Evolutionary conservation across 2,888 invertebrate species (phyloP), one percentile per base, ranked within the genome.

Genomic region (Ramazzottius varieornatus): DNA sequence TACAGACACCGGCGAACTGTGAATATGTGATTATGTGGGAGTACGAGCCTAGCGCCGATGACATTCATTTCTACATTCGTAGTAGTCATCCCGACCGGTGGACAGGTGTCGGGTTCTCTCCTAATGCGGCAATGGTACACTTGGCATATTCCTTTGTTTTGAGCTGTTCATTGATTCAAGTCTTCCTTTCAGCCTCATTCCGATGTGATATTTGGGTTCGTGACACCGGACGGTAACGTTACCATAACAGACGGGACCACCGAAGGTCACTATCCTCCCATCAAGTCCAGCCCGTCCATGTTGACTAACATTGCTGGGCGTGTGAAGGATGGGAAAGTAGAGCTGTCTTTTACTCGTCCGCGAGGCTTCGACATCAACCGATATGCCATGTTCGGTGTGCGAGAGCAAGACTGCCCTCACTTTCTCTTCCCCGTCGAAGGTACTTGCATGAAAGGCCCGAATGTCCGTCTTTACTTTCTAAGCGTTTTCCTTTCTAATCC

Each of bases 81-180:
- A 88, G 88, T 0, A 83, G 81, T 46, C 81, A 88, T 70, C 84
- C 83, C 1, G 83, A 86, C 69, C 81, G 82, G 8, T 91, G 91
- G 91, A 90, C 90, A 0, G 91, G 90, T 0, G 86, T 91, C 67
- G 91, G 84, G 0, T 91, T 91, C 68, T 72, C 72, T 1, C 69
- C 69, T 67, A 83, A 88, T 72, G 83, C 82, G 69, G 85, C 82
- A 75, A 90, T 90, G 90, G 86, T 85, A 75, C 75, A 75, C 70
- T 32, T 64, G n/a, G 20, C 20, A 8, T 40, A 24, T 54, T 24
- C n/a, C 16, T 54, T 4, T 54, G 54, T 54, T n/a, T 29, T 54
- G 54, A 24, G 24, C 29, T 4, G 24, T 54, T 54, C 8, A 8
- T 54, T 20, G 20, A 40, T 40, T 20, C 20, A 13, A 8, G 20